phyloP scores from a whole-genome alignment of 1,140 invertebrate genomes.

The Neuroterus valhalla region DNA sequence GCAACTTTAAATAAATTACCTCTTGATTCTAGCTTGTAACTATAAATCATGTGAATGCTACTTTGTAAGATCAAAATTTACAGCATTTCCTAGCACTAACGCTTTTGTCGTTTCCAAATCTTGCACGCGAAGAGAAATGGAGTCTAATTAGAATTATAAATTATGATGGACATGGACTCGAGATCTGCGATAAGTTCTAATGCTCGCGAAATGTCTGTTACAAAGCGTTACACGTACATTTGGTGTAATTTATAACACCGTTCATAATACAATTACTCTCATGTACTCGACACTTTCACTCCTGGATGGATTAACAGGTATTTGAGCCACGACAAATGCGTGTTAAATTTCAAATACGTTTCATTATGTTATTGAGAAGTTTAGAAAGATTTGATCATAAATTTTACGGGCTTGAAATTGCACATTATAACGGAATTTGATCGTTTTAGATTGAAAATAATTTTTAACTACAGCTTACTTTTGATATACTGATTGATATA shows the following conservation, averaged over 20 bases:
- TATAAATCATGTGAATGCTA: constrained; percentile 8
- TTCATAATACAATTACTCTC: constrained; percentile 22
- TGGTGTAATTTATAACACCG: constrained; percentile 27
- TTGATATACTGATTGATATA: too few relatives aligned
- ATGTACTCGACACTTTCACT: constrained; percentile 25
- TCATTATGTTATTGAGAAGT: neutral
- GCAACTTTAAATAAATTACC: constrained; percentile 20
- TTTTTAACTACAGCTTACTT: too few relatives aligned
- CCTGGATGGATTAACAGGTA: constrained; percentile 2
- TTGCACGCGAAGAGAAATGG: neutral
- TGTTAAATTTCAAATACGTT: neutral
- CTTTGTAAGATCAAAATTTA: neutral
- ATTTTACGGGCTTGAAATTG: constrained; percentile 13
- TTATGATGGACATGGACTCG: neutral
- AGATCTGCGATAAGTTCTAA: constrained; percentile 23
- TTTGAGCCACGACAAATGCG: neutral
- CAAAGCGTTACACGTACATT: constrained; percentile 25
- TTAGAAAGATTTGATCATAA: constrained; percentile 19
- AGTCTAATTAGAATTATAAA: constrained; percentile 26
- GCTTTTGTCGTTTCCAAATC: constrained; percentile 12
- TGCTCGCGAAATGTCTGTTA: constrained; percentile 3
- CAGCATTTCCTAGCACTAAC: neutral
- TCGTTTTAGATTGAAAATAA: too few relatives aligned
- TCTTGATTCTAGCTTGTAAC: constrained; percentile 20
- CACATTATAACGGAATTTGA: neutral